Evolutionary conservation across 1,140 invertebrate genomes (phyloP), one percentile per base, ranked within the genome.

Genomic region (Lepidurus arcticus): DNA sequence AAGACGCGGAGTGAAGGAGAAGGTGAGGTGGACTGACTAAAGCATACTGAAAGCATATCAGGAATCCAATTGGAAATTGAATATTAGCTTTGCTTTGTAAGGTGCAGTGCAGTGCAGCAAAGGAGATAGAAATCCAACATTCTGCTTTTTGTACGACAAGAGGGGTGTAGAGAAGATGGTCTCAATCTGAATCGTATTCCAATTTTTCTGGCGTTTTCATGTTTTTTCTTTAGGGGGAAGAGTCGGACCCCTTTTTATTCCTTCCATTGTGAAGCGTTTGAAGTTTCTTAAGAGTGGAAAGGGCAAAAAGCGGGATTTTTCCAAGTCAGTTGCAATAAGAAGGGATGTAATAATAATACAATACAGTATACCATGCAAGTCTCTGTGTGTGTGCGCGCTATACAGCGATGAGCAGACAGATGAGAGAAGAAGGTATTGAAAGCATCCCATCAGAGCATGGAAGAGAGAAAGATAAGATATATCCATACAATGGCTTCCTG

Each of bases 401-500:
- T 79, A 81, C 76, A 78, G 53, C 24, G 42, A 73, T 42, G 47
- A 76, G 45, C 45, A 21, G 78, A 34, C 42, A 44, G 74, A 75
- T 21, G 73, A 76, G 75, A 77, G n/a, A 73, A 79, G 44, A 78
- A 13, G 74, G 44, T 42, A 24, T 42, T 16, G 24, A 75, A 13
- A 24, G 79, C n/a, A 65, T 42, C 42, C 4, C 45, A 45, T 42
- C 74, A 73, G 73, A 24, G n/a, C 44, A 74, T 44, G 74, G 75
- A 65, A 77, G 77, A 21, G 42, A 78, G 79, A 74, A 73, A 76
- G 80, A 78, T 76, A 78, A 78, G 79, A 81, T 75, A 81, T 80
- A 81, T 80, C 80, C 80, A 80, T 80, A 81, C 80, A 74, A 77
- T 80, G 78, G 78, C 78, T 77, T 79, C 42, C 76, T 65, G 53